Conservation (phyloP, 2,888 invertebrate genomes). For the Patella pellucida region DNA sequence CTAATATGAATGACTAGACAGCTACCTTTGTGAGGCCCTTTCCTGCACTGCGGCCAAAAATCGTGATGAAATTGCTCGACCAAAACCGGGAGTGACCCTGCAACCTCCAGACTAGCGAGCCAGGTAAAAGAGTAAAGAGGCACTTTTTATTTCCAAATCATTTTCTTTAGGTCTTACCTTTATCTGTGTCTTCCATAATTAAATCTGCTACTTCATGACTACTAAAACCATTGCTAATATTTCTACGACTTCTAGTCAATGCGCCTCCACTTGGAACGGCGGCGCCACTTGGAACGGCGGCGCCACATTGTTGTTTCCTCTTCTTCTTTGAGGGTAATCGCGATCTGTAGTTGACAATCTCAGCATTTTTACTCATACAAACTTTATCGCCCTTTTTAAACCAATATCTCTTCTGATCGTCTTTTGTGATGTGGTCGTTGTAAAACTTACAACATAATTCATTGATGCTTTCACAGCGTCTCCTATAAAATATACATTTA, state of each 20-base stretch:
- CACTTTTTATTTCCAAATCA: no score
- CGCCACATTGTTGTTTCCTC: not conserved
- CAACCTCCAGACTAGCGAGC: no score
- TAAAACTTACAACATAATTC: slow-evolving; percentile 60
- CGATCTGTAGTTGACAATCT: slow-evolving; percentile 34
- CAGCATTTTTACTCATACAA: slow-evolving; percentile 59
- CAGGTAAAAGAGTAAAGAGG: no score
- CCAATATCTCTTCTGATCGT: slow-evolving; percentile 33
- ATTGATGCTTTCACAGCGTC: slow-evolving; percentile 58
- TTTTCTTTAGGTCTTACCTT: not conserved
- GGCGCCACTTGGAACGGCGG: no score
- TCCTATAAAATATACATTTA: slow-evolving; percentile 35
- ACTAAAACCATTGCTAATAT: not conserved
- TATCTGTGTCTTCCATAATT: not conserved
- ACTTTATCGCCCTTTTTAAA: slow-evolving; percentile 60
- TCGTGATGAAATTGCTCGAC: no score
- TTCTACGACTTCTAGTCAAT: not conserved
- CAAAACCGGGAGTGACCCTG: no score
- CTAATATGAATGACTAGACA: no score
- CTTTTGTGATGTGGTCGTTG: slow-evolving; percentile 46
- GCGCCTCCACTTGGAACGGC: no score
- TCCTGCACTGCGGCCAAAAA: no score
- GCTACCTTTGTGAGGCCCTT: no score
- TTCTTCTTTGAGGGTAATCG: not conserved
- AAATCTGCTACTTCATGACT: not conserved